Evolutionary conservation across 2,888 invertebrate species (phyloP).

Genomic region (Amitus sp.): DNA sequence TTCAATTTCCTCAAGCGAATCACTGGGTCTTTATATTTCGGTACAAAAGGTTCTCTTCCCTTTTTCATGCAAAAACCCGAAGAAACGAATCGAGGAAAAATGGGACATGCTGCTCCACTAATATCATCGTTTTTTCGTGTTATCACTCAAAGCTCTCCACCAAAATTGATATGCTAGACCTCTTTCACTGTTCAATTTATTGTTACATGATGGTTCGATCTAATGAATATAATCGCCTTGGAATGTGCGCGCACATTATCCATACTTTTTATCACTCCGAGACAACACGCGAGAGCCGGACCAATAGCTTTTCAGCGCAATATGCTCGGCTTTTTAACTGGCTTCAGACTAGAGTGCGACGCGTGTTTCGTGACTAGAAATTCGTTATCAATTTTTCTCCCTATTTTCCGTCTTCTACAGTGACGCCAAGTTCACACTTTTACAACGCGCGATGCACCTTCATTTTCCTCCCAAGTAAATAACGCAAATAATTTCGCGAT

Average conservation of each 20-base stretch:
- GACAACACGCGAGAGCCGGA: background rate
- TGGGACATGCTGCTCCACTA: slow-evolving; percentile 26
- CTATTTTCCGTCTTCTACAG: slow-evolving; percentile 9
- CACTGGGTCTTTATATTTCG: background rate
- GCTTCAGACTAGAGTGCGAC: background rate
- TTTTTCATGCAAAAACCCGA: background rate
- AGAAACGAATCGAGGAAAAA: slow-evolving; percentile 9
- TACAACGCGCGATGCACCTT: slow-evolving; percentile 24
- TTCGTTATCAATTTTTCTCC: slow-evolving; percentile 19
- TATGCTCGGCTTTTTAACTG: slow-evolving; percentile 4
- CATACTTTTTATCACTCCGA: slow-evolving; percentile 6
- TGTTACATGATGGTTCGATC: slow-evolving; percentile 44
- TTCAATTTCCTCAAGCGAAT: slow-evolving; percentile 14
- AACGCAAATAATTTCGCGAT: slow-evolving; percentile 42
- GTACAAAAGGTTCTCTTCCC: slow-evolving; percentile 5
- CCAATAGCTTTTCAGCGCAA: background rate
- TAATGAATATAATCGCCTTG: slow-evolving; percentile 28
- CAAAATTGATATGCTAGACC: slow-evolving; percentile 65
- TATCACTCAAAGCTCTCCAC: slow-evolving; percentile 54
- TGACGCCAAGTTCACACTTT: slow-evolving; percentile 14
- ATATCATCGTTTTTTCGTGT: slow-evolving; percentile 49
- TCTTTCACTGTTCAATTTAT: slow-evolving; percentile 47
- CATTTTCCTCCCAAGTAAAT: slow-evolving; percentile 40
- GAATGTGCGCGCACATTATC: slow-evolving; percentile 23
- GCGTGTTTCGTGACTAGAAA: slow-evolving; percentile 1